Evolutionary conservation across 2,113 vertebrate genomes (phyloP), one percentile per base, ranked within the genome.

Genomic region (Hyla sarda): DNA sequence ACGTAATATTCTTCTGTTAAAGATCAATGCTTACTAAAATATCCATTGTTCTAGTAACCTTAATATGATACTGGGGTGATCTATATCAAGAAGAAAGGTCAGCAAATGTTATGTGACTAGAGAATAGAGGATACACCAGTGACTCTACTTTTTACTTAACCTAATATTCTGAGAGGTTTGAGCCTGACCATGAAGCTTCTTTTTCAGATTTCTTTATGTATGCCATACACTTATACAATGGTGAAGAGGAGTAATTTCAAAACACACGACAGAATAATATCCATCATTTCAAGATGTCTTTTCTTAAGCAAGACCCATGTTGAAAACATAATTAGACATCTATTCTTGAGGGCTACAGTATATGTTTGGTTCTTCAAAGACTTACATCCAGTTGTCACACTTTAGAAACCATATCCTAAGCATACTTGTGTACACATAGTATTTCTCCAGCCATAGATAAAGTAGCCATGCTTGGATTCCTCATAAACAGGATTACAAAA

Each of bases 31-130:
- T 30, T 48, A 73, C 52, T 73, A 71, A 89, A 89, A 78, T 60
- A n/a, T 13, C 17, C 19, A 81, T 89, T 88, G 84, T 5, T 85
- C 88, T 85, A 5, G 28, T 87, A 41, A 78, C 87, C 88, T 60
- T 60, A 80, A 62, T 45, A 17, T 62, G 56, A 62, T 60, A 45
- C 34, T 17, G 16, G 3, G 54, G 30, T 45, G 74, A 77, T 74
- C 72, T 48, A 10, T 77, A 17, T 50, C 25, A 21, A 47, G 37
- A 80, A 45, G 19, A 10, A 60, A 80, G 56, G 54, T 62, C n/a
- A 65, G 58, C 58, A 65, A 47, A 62, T 62, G 13, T 21, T n/a
- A 60, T 16, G 54, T n/a, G 73, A 25, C 32, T 75, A 79, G 52
- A 45, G n/a, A 80, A 45, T 41, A 25, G 21, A 80, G 41, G 19